Evolutionary conservation across 2,888 invertebrate species (phyloP), one percentile per base, ranked within the genome.

Genomic region (Melinaea marsaeus): DNA sequence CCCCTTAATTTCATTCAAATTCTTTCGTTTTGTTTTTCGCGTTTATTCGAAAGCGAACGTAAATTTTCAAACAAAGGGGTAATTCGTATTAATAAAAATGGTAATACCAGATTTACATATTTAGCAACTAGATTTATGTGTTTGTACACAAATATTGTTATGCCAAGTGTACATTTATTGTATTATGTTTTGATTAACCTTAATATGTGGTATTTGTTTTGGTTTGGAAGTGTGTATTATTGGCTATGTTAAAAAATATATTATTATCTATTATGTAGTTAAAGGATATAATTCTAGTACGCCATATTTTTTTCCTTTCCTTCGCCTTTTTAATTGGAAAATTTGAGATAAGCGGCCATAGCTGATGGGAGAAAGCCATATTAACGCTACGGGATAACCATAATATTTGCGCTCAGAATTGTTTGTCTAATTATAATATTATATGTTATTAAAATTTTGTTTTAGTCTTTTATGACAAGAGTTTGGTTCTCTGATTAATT

Each of bases 31-130:
- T 51, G 51, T 51, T 32, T 51, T 51, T 51, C 51, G 51, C 51
- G 51, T 51, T 51, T 11, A 51, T 51, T 51, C 32, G 51, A 51
- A 51, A 51, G 51, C 32, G 51, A 51, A 51, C 51, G 51, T 51
- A 51, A 51, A 51, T 51, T 51, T 32, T 51, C 51, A 51, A 51
- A 51, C 51, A 51, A 51, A 51, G 51, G 51, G 51, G 51, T 51
- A 51, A 51, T 51, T 51, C 51, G 51, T 51, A 51, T 51, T 51
- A 51, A 51, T 51, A 51, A 51, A 51, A 51, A 51, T 51, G 51
- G 51, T 32, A 51, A 51, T 51, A 51, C 32, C 51, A 51, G 51
- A 51, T 51, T 51, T 51, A 51, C 51, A 51, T 51, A 51, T 51
- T 51, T 51, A 51, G 51, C 32, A 11, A 32, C 51, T 51, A 32